Evolutionary conservation across 2,888 invertebrate species (phyloP), one percentile per base, ranked within the genome.

Genomic region (Erebia epiphron): DNA sequence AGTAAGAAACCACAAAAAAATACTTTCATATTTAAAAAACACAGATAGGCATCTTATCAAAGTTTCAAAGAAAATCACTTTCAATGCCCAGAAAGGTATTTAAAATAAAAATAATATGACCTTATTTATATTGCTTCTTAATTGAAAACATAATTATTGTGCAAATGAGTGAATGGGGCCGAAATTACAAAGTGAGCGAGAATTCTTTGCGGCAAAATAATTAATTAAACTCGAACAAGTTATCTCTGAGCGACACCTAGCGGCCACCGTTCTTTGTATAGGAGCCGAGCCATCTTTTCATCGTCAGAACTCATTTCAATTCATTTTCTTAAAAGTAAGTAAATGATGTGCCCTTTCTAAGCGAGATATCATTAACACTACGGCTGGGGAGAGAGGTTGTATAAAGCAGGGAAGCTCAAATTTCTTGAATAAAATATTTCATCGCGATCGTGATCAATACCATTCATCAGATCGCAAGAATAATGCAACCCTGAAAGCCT

Each of bases 291-390:
- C 89, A 88, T 86, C 92, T 93, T 92, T 93, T 92, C 93, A 92
- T 89, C 92, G 89, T 86, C 88, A 88, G 87, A 92, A 91, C 92
- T 93, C 93, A 93, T 93, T 93, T 93, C 91, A 92, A 93, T 93
- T 93, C 92, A 92, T 92, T 92, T 93, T 86, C 86, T 83, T 86
- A 87, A 91, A 90, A 92, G 90, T 91, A 92, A 92, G 90, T 92
- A 92, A 93, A 91, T 91, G 90, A 87, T 92, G 92, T 90, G 90
- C 88, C 91, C 90, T 90, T 88, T 91, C 89, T 86, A 86, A 90
- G 89, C 87, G 85, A 91, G 91, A 92, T 93, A 93, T 92, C 92
- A 93, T 94, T 93, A 93, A 91, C 90, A 90, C 88, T 81, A 83
- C 77, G 82, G 78, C 77, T 75, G 81, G 77, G 83, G 81, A 73